A percentile compares a stretch with the other conserved stretches of the same genome.
phyloP scores from a whole-genome alignment of 2,888 invertebrate genomes.

The Griposia aprilina region DNA sequence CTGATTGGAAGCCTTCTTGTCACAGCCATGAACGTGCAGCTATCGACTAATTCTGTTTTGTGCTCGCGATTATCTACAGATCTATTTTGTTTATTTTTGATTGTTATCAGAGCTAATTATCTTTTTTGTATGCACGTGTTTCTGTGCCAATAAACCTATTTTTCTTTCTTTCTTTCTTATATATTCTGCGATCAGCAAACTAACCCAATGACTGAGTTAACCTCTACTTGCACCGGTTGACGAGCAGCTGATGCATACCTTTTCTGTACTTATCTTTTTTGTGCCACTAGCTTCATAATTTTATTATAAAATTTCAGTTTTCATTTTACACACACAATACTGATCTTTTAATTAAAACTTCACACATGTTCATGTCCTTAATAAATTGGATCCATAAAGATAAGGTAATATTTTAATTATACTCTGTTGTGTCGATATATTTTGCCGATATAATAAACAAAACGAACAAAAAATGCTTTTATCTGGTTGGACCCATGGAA shows the following conservation, averaged over 20 bases:
- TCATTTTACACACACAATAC: conserved; percentile 42
- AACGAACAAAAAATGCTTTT: conserved; percentile 31
- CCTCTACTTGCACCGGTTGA: conserved; percentile 32
- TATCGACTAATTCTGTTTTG: no score
- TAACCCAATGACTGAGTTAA: conserved; percentile 33
- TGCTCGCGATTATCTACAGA: no score
- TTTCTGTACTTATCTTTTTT: conserved; percentile 33
- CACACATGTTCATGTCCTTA: conserved; percentile 52
- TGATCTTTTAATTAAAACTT: conserved; percentile 56
- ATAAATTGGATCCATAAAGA: conserved; percentile 57
- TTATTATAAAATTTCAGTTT: conserved; percentile 43
- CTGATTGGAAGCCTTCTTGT: no score
- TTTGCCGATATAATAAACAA: conserved; percentile 41
- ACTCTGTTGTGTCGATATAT: conserved; percentile 29
- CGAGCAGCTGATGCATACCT: conserved; percentile 56
- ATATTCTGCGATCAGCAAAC: conserved; percentile 2
- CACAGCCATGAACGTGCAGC: no score
- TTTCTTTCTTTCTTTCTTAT: no score
- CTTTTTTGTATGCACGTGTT: no score
- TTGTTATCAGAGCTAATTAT: no score
- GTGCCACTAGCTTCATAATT: conserved; percentile 23
- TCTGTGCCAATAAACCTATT: no score
- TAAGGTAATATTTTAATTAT: conserved; percentile 59
- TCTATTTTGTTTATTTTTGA: no score
- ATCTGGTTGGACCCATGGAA: conserved; percentile 45